phyloP scores from a whole-genome alignment of 2,888 invertebrate genomes.

The Trissolcus brochymenae region DNA sequence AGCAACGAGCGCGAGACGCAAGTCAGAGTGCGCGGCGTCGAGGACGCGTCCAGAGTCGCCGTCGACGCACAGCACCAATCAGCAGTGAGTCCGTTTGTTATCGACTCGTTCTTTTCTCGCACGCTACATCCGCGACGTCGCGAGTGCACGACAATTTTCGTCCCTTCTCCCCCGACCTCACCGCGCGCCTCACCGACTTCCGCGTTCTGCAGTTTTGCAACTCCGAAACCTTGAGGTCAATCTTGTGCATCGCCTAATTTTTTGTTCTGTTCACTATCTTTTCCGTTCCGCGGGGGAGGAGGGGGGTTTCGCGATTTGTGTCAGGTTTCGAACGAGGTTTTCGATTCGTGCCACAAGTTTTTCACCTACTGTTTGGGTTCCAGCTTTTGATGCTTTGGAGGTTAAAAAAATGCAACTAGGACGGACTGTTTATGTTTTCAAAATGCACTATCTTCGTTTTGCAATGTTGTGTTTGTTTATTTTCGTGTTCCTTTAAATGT shows the following conservation, averaged over 20 bases:
- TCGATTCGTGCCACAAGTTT: too few species aligned
- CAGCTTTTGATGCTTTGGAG: too few species aligned
- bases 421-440: too few species aligned
- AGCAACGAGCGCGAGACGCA: conserved; percentile 51
- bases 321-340: too few species aligned
- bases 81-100: conserved; percentile 53
- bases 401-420: too few species aligned
- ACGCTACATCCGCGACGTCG: conserved; percentile 3
- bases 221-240: conserved; percentile 1
- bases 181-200: not conserved
- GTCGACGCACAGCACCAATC: conserved; percentile 48
- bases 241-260: not conserved
- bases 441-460: too few species aligned
- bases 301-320: too few species aligned
- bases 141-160: not conserved
- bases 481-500: too few species aligned
- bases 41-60: conserved; percentile 45
- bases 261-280: not conserved
- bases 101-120: conserved; percentile 26
- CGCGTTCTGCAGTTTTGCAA: not conserved
- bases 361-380: too few species aligned
- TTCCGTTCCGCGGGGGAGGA: not conserved
- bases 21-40: conserved; percentile 25
- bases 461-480: too few species aligned
- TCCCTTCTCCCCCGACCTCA: not conserved